phyloP scores from a whole-genome alignment of 2,797 vertebrate genomes.

The Buphagus erythrorhynchus region DNA sequence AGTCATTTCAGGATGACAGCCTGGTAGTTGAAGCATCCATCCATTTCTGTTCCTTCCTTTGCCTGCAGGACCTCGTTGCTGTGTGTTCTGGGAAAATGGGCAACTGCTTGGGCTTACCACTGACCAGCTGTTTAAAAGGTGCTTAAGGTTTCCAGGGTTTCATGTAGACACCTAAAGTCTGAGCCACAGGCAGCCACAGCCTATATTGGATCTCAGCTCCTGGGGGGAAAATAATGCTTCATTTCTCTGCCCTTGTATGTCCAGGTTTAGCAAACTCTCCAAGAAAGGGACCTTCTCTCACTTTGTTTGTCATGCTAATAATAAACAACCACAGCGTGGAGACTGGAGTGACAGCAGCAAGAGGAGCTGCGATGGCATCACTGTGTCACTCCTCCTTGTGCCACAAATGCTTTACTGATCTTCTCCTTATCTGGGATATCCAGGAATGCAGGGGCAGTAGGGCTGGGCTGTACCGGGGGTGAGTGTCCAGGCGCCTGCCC shows the following conservation, averaged over 20 bases:
- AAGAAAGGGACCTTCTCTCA: neutral
- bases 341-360: rapidly evolving
- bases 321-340: neutral
- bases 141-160: neutral
- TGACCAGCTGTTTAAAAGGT: neutral
- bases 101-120: neutral
- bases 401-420: neutral
- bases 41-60: neutral
- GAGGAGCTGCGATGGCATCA: rapidly evolving
- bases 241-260: neutral
- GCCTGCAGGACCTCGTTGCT: neutral
- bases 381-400: neutral
- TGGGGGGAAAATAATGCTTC: neutral
- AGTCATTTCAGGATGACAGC: neutral
- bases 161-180: neutral
- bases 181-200: neutral
- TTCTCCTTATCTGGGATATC: neutral
- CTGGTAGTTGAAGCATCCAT: neutral
- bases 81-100: neutral
- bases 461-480: neutral
- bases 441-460: neutral
- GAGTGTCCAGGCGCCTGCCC: rapidly evolving
- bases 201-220: neutral
- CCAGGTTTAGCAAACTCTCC: neutral
- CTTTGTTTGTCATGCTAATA: neutral